Base-by-base conservation (phyloP, 1,140 invertebrate genomes). In the Cherax quadricarinatus region DNA sequence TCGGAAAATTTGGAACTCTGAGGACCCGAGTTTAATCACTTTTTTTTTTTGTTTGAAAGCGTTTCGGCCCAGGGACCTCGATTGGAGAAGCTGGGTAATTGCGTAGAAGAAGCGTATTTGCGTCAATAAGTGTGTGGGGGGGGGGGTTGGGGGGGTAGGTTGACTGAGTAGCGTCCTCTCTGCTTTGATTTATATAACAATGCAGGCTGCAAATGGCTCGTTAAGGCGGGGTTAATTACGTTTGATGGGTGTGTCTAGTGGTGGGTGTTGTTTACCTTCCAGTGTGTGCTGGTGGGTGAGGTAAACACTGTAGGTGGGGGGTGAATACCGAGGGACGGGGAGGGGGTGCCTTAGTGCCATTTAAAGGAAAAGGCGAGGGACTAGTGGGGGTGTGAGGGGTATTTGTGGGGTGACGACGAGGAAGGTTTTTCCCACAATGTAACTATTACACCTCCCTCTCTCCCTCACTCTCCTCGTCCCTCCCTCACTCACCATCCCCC, bases 151-250 rank as follows among this genome's bases (percentile, higher is more conserved):
- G 53, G 53, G 62, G 18, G 62, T 4, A 66, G 14, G 70, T n/a
- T 12, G 70, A 5, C n/a, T 24, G 30, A 75, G 70, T 24, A 9
- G 70, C 70, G 70, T 75, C 70, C 70, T 5, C 6, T 75, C 6
- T 6, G n/a, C n/a, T 12, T 7, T 75, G 70, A 75, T 75, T 75
- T 75, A 75, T 75, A 30, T 9, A 75, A 75, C 70, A 75, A 75
- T 75, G 24, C 70, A 75, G n/a, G 30, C 6, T 9, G 70, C 70
- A 24, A 75, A 30, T 75, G 70, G 70, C 6, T 75, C 70, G 70
- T 75, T 75, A 75, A 75, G 70, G n/a, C 70, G 24, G 70, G 70
- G 70, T 12, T 75, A 75, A 75, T 75, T 75, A 75, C 70, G n/a
- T 75, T 30, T 75, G 24, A 75, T 75, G 70, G 70, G 24, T 30